Conservation (phyloP, 2,113 vertebrate genomes). For the Embiotoca jacksoni region DNA sequence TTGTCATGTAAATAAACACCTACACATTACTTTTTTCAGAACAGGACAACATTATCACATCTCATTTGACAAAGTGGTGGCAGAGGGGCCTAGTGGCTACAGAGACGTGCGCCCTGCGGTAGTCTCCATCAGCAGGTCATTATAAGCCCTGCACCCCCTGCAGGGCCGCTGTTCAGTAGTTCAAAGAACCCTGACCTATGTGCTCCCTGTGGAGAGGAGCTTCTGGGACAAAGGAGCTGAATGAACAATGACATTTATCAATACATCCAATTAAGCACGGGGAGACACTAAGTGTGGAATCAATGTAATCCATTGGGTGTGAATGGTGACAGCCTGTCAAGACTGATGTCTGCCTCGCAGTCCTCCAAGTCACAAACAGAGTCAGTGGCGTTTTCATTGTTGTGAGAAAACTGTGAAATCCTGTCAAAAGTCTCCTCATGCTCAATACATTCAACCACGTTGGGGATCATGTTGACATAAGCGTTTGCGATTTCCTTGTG, state of each 20-base stretch:
- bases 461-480: constrained; percentile 91
- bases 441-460: constrained; percentile 85
- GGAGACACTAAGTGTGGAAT: constrained; percentile 46
- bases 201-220: constrained; percentile 7
- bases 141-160: neutral
- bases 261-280: constrained; percentile 68
- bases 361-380: constrained; percentile 90
- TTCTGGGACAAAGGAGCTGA: constrained; percentile 7
- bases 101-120: constrained; percentile 26
- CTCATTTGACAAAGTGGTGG: constrained; percentile 55
- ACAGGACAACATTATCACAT: constrained; percentile 76
- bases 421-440: constrained; percentile 87
- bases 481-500: constrained; percentile 89
- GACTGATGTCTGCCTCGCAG: constrained; percentile 88
- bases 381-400: constrained; percentile 83
- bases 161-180: constrained; percentile 4
- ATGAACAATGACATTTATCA: constrained; percentile 36
- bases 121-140: constrained; percentile 42
- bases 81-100: constrained; percentile 23
- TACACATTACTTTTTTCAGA: constrained; percentile 69
- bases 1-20: constrained; percentile 73
- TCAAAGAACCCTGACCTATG: neutral
- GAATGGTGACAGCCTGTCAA: constrained; percentile 89
- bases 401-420: constrained; percentile 86
- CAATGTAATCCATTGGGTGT: constrained; percentile 89